phyloP scores from a whole-genome alignment of 1,140 invertebrate species.

The Gyrodactylus bullatarudis region DNA sequence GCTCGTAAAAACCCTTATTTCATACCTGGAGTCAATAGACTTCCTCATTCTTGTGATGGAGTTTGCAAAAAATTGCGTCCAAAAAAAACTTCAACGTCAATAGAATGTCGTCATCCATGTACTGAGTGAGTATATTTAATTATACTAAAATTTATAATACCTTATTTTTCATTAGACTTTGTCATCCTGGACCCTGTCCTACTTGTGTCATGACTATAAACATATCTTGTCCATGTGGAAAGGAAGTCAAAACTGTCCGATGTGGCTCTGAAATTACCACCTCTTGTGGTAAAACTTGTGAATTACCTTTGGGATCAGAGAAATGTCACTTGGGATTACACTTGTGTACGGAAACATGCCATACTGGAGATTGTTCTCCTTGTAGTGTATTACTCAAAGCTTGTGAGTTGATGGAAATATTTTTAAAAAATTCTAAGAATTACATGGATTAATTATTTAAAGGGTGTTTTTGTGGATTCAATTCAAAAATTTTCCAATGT shows the following conservation, averaged over 20 bases:
- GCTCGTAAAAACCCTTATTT: background rate
- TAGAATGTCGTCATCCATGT: background rate
- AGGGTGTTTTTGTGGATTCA: background rate
- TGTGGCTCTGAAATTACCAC: background rate
- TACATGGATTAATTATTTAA: background rate
- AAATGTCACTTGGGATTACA: background rate
- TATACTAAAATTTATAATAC: background rate
- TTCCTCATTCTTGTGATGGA: background rate
- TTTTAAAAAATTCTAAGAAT: background rate
- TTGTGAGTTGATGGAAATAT: background rate
- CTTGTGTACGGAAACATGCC: background rate
- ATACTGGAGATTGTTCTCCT: background rate
- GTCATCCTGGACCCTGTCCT: background rate
- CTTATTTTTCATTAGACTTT: background rate
- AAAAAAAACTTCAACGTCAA: background rate
- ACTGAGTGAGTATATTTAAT: background rate
- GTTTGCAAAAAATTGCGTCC: background rate
- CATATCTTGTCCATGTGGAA: background rate
- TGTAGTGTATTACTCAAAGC: background rate
- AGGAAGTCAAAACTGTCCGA: background rate
- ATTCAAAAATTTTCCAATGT: background rate
- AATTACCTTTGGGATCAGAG: background rate
- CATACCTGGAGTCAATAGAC: background rate
- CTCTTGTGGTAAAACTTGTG: slow-evolving; percentile 2
- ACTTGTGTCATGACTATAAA: background rate